Conservation (phyloP, 2,888 invertebrate species). For the Halictus ligatus region DNA sequence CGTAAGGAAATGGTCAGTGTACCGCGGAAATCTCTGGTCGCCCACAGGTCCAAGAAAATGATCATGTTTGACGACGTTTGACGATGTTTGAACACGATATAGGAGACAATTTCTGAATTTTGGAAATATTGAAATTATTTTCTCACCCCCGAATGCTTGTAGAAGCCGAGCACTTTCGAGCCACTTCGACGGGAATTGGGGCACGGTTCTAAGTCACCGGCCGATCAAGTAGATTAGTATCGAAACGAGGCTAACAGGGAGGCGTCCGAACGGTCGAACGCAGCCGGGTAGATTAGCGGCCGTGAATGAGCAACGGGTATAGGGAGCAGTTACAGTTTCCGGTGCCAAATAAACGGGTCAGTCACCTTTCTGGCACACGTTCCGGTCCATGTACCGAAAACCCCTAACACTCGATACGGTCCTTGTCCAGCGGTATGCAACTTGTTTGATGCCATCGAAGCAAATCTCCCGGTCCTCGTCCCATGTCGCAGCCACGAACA, state of each 20-base stretch:
- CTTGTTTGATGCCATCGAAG: slow-evolving; percentile 51
- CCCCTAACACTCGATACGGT: slow-evolving; percentile 46
- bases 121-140: no score
- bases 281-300: not conserved
- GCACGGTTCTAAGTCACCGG: not conserved
- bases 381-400: slow-evolving; percentile 24
- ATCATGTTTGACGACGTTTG: no score
- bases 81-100: not conserved
- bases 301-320: not conserved
- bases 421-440: slow-evolving; percentile 60
- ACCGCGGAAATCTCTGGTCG: no score
- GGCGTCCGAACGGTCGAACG: not conserved
- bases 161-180: not conserved
- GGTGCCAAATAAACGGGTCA: slow-evolving; percentile 3
- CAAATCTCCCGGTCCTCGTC: slow-evolving; percentile 51
- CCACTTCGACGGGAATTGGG: not conserved
- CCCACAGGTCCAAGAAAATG: no score
- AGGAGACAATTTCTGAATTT: no score
- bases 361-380: slow-evolving; percentile 38
- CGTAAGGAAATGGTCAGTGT: no score
- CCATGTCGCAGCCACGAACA: slow-evolving; percentile 52
- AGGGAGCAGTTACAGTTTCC: slow-evolving; percentile 22
- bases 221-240: not conserved
- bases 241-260: not conserved
- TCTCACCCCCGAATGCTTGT: no score